A percentile compares a stretch with the other conserved stretches of the same genome.
Conservation (phyloP, 2,797 vertebrate genomes). For the Allobates femoralis region DNA sequence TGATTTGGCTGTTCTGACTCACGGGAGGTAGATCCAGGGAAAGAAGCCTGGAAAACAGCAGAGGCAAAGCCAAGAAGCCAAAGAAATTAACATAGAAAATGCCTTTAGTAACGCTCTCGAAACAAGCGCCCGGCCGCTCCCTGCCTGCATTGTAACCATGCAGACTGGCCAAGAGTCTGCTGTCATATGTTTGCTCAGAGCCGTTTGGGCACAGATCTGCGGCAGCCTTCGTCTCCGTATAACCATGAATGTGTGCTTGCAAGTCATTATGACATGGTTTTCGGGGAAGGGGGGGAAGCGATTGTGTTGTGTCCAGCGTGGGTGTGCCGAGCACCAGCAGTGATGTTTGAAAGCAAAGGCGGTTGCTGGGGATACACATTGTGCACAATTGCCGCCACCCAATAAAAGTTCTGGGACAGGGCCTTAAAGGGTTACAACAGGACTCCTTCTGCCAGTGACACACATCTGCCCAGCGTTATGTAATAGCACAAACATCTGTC, state of each 20-base stretch:
- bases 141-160: background rate
- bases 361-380: constrained; percentile 1
- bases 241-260: background rate
- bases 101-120: constrained; percentile 1
- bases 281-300: background rate
- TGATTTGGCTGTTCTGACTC: constrained; percentile 28
- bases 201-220: background rate
- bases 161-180: constrained; percentile 34
- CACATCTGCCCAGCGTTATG: constrained; percentile 57
- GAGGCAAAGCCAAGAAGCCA: constrained; percentile 39
- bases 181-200: constrained; percentile 28
- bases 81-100: constrained; percentile 12
- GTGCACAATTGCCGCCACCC: background rate
- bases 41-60: constrained; percentile 47
- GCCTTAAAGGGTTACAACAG: constrained; percentile 46
- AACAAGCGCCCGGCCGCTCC: constrained; percentile 15
- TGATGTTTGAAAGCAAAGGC: background rate
- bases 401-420: background rate
- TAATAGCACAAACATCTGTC: constrained; percentile 68
- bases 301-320: constrained; percentile 1
- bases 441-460: constrained; percentile 62
- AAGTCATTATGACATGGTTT: constrained; percentile 9
- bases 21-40: background rate
- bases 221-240: background rate
- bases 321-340: background rate